phyloP scores from a whole-genome alignment of 2,113 vertebrate species.

The Thunnus maccoyii region DNA sequence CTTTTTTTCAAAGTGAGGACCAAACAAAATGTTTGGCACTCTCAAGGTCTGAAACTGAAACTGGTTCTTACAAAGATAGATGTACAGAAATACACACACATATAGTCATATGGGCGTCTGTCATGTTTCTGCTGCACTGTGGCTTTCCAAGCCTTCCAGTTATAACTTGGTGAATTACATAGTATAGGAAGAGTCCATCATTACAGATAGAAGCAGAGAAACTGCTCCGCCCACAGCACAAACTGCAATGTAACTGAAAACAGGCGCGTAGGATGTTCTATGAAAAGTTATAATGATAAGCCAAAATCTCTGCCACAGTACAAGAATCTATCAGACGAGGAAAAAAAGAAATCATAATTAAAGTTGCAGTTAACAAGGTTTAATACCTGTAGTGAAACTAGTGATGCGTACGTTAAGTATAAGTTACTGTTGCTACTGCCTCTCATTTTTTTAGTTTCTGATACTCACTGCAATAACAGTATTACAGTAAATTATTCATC shows the following conservation, averaged over 20 bases:
- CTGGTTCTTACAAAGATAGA: constrained; percentile 28
- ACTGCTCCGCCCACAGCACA: constrained; percentile 37
- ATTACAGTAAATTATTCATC: too few species aligned
- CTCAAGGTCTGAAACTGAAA: neutral
- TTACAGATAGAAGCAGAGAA: constrained; percentile 72
- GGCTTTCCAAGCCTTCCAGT: constrained; percentile 68
- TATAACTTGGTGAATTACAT: constrained; percentile 82
- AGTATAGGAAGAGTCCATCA: constrained; percentile 73
- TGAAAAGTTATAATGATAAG: neutral
- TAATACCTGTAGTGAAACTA: neutral
- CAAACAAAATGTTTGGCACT: neutral
- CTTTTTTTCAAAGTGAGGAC: neutral
- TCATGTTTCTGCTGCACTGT: constrained; percentile 50
- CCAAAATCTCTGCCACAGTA: too few species aligned
- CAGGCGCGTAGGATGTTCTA: neutral
- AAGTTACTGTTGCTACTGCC: too few species aligned
- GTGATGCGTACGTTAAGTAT: too few species aligned
- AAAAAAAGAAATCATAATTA: neutral
- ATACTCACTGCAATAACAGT: too few species aligned
- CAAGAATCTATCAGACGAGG: too few species aligned
- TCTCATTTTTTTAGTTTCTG: too few species aligned
- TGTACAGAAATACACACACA: constrained; percentile 31
- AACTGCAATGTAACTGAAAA: too few species aligned
- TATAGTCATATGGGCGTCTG: constrained; percentile 38
- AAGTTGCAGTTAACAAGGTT: neutral